A percentile compares a stretch with the other conserved stretches of the same genome.
Evolutionary conservation across 1,140 invertebrate species (phyloP).

Genomic region (Ceratosolen fusciceps): DNA sequence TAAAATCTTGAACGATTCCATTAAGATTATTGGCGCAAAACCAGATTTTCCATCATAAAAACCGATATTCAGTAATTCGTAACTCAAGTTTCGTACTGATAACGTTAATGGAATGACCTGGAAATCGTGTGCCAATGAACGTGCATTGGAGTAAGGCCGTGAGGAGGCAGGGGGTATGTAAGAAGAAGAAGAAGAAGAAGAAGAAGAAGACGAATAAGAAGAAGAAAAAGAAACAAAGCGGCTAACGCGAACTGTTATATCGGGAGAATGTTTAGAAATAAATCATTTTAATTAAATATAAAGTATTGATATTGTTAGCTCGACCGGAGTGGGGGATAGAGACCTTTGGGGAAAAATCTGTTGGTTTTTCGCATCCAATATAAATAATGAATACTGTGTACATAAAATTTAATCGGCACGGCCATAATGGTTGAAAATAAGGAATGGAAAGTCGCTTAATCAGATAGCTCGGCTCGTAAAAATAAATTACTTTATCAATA

Average conservation of each 20-base stretch:
- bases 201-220: too few species aligned
- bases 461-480: background rate
- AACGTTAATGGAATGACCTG: constrained; percentile 13
- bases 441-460: background rate
- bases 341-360: background rate
- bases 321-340: background rate
- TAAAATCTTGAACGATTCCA: constrained; percentile 14
- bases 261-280: background rate
- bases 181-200: too few species aligned
- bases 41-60: constrained; percentile 23
- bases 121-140: background rate
- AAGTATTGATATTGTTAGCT: background rate
- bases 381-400: constrained; percentile 15
- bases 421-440: constrained; percentile 9
- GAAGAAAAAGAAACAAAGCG: background rate
- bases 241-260: background rate
- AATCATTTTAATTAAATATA: constrained; percentile 21
- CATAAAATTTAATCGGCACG: constrained; percentile 4
- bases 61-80: constrained; percentile 17
- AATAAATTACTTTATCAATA: constrained; percentile 19
- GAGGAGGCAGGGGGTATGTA: too few species aligned
- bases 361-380: constrained; percentile 8
- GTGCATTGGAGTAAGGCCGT: background rate
- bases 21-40: constrained; percentile 23
- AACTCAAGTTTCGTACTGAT: constrained; percentile 4